Evolutionary conservation across 1,140 invertebrate genomes (phyloP), one percentile per base, ranked within the genome.

Genomic region (Brachionus paranguensis): DNA sequence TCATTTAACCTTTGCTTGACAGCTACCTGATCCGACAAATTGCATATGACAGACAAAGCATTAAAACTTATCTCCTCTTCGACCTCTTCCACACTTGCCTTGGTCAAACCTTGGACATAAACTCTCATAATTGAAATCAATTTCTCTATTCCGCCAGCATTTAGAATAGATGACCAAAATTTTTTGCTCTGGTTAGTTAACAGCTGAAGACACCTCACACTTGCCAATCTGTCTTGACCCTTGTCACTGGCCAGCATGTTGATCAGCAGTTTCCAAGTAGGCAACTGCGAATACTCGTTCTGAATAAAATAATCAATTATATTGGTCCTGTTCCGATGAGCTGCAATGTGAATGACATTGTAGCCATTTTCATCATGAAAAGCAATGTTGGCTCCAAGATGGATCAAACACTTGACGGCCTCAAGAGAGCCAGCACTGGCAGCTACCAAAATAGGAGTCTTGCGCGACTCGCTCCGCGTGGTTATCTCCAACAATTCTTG

Each of bases 251-350:
- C 65, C 11, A 64, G 86, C 88, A 85, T 85, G 89, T 88, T 86
- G 17, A 89, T 88, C 72, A 90, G 85, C 47, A 88, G 85, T 14
- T 86, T 86, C 89, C 89, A 90, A 3, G 89, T 88, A 10, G 86
- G 87, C 3, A 88, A 86, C 29, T 87, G 86, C 1, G 86, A 84
- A 84, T 88, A 86, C 45, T 88, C 85, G 85, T 86, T 86, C 37
- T 88, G 85, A 7, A 89, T 89, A 37, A 90, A 87, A 85, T 87
- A 89, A 78, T 89, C 87, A 33, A 90, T 85, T 3, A 90, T 85
- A 83, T 89, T 89, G 29, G 89, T 90, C 53, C 89, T 88, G 78
- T 89, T 87, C 29, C 87, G 85, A 37, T 89, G 78, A 3, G 88
- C 87, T 8, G 88, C 87, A 29, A 89, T 85, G 50, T 87, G 87